Percentiles rank a stretch among this genome's conserved stretches.
These are phyloP conservation scores for Nettapus auritus DNA, from an alignment of 2,113 vertebrate species.

Conservation along the genomic window DNA sequence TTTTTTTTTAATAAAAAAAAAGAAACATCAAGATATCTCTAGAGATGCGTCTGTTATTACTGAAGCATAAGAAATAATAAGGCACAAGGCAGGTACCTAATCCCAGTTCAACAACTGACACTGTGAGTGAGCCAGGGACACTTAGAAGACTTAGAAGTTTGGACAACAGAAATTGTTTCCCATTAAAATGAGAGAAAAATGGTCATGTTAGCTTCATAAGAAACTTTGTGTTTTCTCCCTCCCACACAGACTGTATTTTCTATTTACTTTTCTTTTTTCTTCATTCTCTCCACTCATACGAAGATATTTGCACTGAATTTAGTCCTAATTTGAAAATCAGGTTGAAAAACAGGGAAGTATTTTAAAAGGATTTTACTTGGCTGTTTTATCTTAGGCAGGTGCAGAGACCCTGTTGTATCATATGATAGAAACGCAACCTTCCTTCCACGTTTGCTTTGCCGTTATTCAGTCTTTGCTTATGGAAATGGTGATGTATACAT, in stretches of 20 bases:
- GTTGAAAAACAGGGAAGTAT: not conserved
- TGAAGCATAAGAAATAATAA: not conserved
- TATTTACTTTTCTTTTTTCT: not conserved
- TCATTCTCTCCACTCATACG: not conserved
- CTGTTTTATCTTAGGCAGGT: not conserved
- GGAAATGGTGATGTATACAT: not conserved
- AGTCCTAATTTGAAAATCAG: not conserved
- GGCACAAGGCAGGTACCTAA: not conserved
- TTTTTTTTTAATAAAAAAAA: not conserved
- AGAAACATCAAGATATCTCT: not conserved
- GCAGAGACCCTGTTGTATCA: not conserved
- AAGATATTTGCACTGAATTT: not conserved
- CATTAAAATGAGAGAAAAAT: not conserved
- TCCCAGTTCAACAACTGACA: not conserved
- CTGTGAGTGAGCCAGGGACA: not conserved
- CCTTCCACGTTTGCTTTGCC: not conserved
- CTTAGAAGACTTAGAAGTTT: not conserved
- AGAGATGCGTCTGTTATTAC: not conserved
- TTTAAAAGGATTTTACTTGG: not conserved
- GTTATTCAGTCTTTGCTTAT: not conserved
- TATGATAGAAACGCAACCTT: not conserved
- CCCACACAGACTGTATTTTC: not conserved
- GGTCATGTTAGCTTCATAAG: rapidly evolving
- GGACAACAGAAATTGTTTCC: not conserved
- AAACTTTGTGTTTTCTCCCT: not conserved